Conservation (phyloP, 2,888 invertebrate species). For the Diarsia rubi region DNA sequence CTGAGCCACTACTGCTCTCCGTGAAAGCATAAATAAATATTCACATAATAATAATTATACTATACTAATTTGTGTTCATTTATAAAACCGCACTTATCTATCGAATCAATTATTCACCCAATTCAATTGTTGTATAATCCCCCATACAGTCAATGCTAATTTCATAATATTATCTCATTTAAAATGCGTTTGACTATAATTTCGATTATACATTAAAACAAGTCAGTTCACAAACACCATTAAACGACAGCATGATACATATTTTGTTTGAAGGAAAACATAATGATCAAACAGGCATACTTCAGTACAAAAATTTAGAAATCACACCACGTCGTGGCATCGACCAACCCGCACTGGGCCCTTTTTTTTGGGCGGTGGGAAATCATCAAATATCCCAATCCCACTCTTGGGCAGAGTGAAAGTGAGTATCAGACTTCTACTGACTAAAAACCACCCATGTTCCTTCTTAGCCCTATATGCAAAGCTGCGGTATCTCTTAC, state of each 20-base stretch:
- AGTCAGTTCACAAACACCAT: neutral
- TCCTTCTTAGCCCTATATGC: too few species aligned
- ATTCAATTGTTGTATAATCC: neutral
- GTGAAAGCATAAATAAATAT: too few species aligned
- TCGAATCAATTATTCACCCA: slow-evolving; percentile 20
- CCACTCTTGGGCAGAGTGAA: too few species aligned
- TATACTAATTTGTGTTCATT: slow-evolving; percentile 15
- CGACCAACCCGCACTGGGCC: neutral
- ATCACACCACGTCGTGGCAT: neutral
- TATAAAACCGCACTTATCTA: slow-evolving; percentile 25
- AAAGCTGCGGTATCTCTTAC: too few species aligned
- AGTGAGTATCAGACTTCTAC: too few species aligned
- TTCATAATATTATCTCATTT: slow-evolving; percentile 1
- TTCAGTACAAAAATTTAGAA: neutral
- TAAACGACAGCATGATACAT: neutral
- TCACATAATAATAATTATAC: too few species aligned
- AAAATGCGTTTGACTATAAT: neutral
- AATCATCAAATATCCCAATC: too few species aligned
- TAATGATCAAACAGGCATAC: neutral
- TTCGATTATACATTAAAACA: neutral
- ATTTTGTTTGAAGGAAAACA: neutral
- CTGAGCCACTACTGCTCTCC: too few species aligned
- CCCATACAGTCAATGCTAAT: neutral
- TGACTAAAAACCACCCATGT: too few species aligned
- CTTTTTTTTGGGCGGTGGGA: too few species aligned